Base-by-base conservation (phyloP, 2,888 invertebrate genomes). In the Mayetiola destructor region DNA sequence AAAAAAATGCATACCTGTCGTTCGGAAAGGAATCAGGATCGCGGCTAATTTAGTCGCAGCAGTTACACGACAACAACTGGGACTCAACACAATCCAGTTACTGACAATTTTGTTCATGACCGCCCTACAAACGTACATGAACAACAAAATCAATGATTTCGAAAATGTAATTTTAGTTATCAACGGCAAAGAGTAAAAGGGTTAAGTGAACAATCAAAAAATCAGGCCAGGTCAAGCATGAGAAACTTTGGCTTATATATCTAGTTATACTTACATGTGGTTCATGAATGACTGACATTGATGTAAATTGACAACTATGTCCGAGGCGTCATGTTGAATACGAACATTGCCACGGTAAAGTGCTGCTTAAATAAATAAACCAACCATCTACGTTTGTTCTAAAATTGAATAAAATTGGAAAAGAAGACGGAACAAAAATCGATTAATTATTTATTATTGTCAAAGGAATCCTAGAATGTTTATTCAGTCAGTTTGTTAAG, bases 81-180 rank as follows among this genome's bases (percentile, higher is more conserved):
- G 67, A 79, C 78, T 76, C 77, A 80, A 79, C 76, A 78, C 80
- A 79, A 79, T 79, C 79, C 79, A 78, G 75, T 77, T 77, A 75
- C 76, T 76, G 78, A 77, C 79, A 75, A 79, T 79, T 80, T 80
- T 79, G 80, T 79, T 80, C 80, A 80, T 80, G 80, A 80, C 80
- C 80, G 80, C 79, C 79, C 80, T 80, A 73, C 5, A 56, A 39
- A 12, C 36, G n/a, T 3, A 30, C 12, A 16, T 2, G 18, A 16
- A 40, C 3, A 32, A 32, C 32, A 32, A 32, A 32, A 32, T 10
- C 6, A 32, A 32, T 9, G 32, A 32, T 9, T 10, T 9, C 32
- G 32, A 9, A 10, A 32, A 32, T 32, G n/a, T 32, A 32, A 32
- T 32, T 10, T 10, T 10, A 32, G 32, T 32, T 9, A 32, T 9